These are phyloP conservation scores for Motacilla alba DNA, from an alignment of 2,113 vertebrate genomes.

Conservation along the genomic window DNA sequence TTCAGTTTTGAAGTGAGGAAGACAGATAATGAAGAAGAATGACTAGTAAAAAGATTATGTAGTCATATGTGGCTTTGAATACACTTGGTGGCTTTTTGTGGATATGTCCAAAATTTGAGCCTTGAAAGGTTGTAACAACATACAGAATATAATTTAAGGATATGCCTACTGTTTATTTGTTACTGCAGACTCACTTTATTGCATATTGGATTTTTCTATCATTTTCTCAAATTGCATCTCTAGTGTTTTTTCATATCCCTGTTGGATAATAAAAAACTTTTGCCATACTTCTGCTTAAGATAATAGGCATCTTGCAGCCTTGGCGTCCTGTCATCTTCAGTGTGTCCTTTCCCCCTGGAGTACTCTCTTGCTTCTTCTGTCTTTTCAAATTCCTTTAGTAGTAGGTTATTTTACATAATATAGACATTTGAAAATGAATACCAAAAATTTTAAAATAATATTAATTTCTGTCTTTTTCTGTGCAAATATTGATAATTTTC, in stretches of 20 bases:
- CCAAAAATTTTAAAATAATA: accelerated
- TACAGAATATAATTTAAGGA: neutral
- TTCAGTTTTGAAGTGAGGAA: neutral
- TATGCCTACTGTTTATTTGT: neutral
- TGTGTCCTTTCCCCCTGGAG: neutral
- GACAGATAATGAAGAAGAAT: neutral
- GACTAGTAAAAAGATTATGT: neutral
- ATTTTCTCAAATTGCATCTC: neutral
- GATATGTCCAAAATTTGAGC: neutral
- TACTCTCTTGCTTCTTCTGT: neutral
- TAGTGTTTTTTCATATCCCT: neutral
- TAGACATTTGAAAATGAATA: neutral
- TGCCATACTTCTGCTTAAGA: neutral
- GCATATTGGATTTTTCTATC: accelerated
- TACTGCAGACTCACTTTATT: neutral
- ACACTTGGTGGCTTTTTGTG: neutral
- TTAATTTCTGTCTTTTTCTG: neutral
- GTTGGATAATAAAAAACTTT: neutral
- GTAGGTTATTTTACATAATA: neutral
- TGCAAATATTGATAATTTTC: neutral
- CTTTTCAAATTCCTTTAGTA: neutral
- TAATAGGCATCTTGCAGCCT: neutral
- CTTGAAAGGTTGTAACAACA: neutral
- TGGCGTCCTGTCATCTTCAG: neutral
- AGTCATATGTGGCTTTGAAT: neutral